phyloP scores from a whole-genome alignment of 2,113 vertebrate genomes.

The Sander vitreus region DNA sequence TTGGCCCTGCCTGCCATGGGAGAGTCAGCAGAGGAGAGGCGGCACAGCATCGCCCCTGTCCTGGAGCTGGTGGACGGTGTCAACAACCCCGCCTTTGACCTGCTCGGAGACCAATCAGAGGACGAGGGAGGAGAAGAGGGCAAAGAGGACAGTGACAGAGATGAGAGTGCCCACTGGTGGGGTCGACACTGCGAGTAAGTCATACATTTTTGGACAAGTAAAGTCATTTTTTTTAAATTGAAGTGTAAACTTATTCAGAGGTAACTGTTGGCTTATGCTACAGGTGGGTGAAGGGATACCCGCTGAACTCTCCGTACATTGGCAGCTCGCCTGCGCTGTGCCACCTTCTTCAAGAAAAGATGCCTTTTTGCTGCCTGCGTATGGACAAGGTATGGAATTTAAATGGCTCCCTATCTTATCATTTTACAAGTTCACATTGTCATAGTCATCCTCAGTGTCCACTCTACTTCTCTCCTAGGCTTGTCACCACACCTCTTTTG shows the following conservation, averaged over 20 bases:
- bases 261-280: conserved; percentile 40
- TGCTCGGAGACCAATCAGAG: conserved; percentile 88
- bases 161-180: conserved; percentile 82
- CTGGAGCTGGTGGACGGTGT: conserved; percentile 86
- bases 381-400: conserved; percentile 83
- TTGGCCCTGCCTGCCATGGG: conserved; percentile 79
- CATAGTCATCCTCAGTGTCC: not conserved
- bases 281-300: conserved; percentile 89
- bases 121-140: conserved; percentile 86
- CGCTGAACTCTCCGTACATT: conserved; percentile 88
- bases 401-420: not conserved
- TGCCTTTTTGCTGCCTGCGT: conserved; percentile 88
- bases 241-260: not conserved
- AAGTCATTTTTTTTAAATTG: conserved; percentile 23
- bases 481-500: conserved; percentile 85
- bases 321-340: conserved; percentile 89
- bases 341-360: conserved; percentile 88
- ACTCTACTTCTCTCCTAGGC: conserved; percentile 66
- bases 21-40: conserved; percentile 77
- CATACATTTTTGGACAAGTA: too few species aligned
- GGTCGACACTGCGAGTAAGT: conserved; percentile 84
- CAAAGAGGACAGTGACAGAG: conserved; percentile 82
- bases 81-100: conserved; percentile 83
- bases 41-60: conserved; percentile 88
- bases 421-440: not conserved